Conservation (phyloP, 2,888 invertebrate species). For the Caenorhabditis uteleia region DNA sequence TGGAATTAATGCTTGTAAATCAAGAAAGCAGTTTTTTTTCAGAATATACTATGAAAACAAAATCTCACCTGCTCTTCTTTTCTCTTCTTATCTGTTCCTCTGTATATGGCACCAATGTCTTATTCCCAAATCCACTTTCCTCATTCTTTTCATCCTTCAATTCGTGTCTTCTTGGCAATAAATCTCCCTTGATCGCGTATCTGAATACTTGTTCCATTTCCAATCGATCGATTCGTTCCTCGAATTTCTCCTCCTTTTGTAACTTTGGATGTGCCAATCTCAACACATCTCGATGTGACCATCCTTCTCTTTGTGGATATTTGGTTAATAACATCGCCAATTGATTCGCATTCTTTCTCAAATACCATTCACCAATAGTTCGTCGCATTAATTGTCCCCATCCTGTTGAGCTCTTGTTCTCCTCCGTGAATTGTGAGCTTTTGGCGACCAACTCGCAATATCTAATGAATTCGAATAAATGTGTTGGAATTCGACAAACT, state of each 20-base stretch:
- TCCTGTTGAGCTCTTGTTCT: constrained; percentile 67
- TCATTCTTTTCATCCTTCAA: constrained; percentile 1
- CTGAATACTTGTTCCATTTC: constrained; percentile 59
- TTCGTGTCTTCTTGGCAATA: no score
- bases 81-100: constrained; percentile 39
- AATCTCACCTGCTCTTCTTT: constrained; percentile 39
- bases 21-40: background rate
- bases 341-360: constrained; percentile 75
- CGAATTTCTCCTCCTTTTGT: background rate
- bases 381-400: constrained; percentile 78
- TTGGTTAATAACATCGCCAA: constrained; percentile 77
- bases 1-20: no score
- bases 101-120: constrained; percentile 15
- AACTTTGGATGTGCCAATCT: constrained; percentile 67
- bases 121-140: constrained; percentile 3
- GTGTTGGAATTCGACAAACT: constrained; percentile 76
- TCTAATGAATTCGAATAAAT: constrained; percentile 77
- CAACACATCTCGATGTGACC: constrained; percentile 80
- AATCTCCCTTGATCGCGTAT: constrained; percentile 50
- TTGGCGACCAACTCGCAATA: constrained; percentile 74
- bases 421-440: constrained; percentile 30
- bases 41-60: constrained; percentile 9
- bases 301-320: constrained; percentile 77
- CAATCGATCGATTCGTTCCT: constrained; percentile 25
- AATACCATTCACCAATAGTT: constrained; percentile 76